Evolutionary conservation across 2,888 invertebrate genomes (phyloP), one percentile per base, ranked within the genome.

Genomic region (Furcula furcula): DNA sequence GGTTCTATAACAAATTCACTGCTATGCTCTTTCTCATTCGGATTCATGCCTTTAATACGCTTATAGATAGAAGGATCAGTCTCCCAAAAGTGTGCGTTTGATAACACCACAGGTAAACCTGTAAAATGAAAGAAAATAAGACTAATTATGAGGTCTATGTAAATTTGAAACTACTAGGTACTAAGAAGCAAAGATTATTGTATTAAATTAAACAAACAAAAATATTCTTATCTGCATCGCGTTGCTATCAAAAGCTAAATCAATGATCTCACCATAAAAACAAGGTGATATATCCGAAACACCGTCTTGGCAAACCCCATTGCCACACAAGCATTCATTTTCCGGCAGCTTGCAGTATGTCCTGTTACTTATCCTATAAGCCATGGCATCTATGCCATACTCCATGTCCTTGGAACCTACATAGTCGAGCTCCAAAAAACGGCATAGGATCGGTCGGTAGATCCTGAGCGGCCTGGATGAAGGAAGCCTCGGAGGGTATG

Each of bases 361-460:
- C 31, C 90, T 69, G 0, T 92, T 90, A 0, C 90, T 78, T 22
- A 95, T 75, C 32, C 84, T 87, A 64, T 93, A 96, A 40, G 89
- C 77, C 44, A 90, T 88, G 0, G 90, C 92, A 7, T 90, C 81
- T 0, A 92, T 78, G 0, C 94, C 94, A 7, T 63, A 69, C 5
- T 71, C 60, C 39, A 60, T 58, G 7, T 40, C 44, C 31, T 35
- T 47, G 1, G 34, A 57, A 1, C 59, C 69, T 0, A 60, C 38
- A 37, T 69, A 82, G 12, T 76, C 69, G 18, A 83, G 44, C 46
- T 81, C 92, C 21, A 95, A 58, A 0, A 93, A 89, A 27, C 95
- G 90, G 70, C 97, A 97, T 60, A 97, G 93, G 0, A 94, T 91
- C 52, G 93, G 92, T 13, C 95, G 90, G 73, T 92, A 97, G 4